Evolutionary conservation across 2,113 vertebrate species (phyloP).

Genomic region (Hymenochirus boettgeri): DNA sequence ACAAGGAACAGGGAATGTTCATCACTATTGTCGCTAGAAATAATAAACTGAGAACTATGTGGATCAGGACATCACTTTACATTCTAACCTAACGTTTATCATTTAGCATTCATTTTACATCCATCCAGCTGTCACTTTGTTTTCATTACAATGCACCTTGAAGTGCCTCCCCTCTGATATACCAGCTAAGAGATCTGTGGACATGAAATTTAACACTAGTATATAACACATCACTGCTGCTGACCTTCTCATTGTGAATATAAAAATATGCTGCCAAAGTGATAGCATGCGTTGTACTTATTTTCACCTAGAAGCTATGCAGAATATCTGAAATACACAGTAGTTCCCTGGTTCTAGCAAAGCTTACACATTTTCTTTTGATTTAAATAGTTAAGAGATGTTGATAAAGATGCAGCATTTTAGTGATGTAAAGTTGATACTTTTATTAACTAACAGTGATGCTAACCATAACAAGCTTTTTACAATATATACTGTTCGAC

Average conservation of each 20-base stretch:
- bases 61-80: background rate
- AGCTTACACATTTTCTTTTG: no score
- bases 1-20: no score
- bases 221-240: no score
- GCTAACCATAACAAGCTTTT: no score
- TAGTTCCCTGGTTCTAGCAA: no score
- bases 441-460: no score
- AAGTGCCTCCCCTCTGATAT: constrained; percentile 15
- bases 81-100: background rate
- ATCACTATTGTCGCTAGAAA: background rate
- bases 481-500: no score
- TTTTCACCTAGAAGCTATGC: no score
- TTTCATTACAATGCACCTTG: constrained; percentile 10
- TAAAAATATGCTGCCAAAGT: constrained; percentile 21
- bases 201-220: constrained; percentile 24
- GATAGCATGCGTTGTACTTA: constrained; percentile 11
- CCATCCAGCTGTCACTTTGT: constrained; percentile 4
- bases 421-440: no score
- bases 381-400: no score
- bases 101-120: background rate
- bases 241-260: constrained; percentile 29
- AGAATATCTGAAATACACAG: no score
- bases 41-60: background rate
- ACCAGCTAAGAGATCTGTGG: constrained; percentile 5
- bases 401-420: no score